Conservation (phyloP, 2,797 vertebrate genomes). For the Microctenopoma stevenorrisi region DNA sequence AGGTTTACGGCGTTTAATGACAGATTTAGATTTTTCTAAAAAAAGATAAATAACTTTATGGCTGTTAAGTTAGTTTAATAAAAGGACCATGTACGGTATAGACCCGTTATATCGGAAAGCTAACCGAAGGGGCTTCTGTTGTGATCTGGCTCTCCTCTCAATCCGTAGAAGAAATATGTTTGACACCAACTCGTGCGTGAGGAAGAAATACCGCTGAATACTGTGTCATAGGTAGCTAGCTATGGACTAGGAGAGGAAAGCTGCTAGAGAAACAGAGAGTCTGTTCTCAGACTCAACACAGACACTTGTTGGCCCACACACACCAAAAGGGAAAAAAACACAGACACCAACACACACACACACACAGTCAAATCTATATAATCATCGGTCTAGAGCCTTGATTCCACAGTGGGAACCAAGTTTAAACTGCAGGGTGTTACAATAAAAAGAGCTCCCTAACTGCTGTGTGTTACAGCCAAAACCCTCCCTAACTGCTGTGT, state of each 20-base stretch:
- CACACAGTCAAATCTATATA: constrained; percentile 66
- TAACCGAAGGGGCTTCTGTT: too few species aligned
- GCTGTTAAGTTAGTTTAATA: too few species aligned
- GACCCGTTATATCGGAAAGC: too few species aligned
- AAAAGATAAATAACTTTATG: too few species aligned
- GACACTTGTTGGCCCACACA: constrained; percentile 49
- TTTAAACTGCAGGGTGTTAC: constrained; percentile 69
- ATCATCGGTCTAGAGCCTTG: constrained; percentile 65
- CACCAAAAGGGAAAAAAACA: constrained; percentile 27
- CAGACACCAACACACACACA: constrained; percentile 51
- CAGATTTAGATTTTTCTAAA: too few species aligned
- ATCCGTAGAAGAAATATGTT: too few species aligned
- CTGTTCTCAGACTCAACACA: constrained; percentile 68
- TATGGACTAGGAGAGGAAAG: constrained; percentile 40
- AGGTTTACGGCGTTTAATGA: too few species aligned
- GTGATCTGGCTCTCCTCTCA: too few species aligned
- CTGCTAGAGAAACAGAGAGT: constrained; percentile 38
- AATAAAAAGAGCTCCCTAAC: constrained; percentile 68
- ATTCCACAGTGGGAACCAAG: constrained; percentile 61
- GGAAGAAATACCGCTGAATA: too few species aligned
- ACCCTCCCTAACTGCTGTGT: constrained; percentile 62
- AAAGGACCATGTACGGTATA: too few species aligned
- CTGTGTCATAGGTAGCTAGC: constrained; percentile 34
- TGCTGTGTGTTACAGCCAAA: constrained; percentile 65
- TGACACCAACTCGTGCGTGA: too few species aligned